Conservation (phyloP, 2,797 vertebrate species). For the Falco berigora region DNA sequence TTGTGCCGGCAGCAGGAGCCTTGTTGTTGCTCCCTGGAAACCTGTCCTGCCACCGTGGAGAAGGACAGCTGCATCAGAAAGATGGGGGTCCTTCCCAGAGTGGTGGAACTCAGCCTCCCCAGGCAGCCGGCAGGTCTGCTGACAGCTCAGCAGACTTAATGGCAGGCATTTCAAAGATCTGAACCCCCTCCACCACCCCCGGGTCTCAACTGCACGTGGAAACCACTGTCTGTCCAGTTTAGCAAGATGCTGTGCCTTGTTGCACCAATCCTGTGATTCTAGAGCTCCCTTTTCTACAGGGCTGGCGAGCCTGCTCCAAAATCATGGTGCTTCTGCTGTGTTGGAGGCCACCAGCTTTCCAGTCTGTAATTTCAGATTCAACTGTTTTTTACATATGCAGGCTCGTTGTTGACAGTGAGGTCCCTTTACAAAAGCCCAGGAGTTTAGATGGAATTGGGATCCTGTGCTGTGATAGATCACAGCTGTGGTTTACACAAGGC, state of each 20-base stretch:
- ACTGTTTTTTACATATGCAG: neutral
- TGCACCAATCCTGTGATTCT: neutral
- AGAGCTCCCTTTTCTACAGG: neutral
- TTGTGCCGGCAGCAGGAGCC: neutral
- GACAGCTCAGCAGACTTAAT: neutral
- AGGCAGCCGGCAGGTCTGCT: neutral
- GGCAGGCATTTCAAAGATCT: neutral
- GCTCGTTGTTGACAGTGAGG: neutral
- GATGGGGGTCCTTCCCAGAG: neutral
- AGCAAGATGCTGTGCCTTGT: neutral
- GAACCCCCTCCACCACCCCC: neutral
- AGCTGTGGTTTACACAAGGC: neutral
- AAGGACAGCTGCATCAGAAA: fast-evolving
- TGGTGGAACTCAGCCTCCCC: neutral
- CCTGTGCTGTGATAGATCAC: neutral
- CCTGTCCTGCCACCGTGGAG: neutral
- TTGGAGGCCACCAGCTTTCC: neutral
- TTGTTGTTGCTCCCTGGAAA: no score
- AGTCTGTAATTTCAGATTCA: neutral
- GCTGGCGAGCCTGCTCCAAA: neutral
- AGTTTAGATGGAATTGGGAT: fast-evolving
- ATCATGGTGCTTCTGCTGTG: fast-evolving
- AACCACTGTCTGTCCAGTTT: neutral
- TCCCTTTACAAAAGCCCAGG: neutral
- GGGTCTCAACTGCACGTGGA: fast-evolving